A percentile compares a stretch with the other conserved stretches of the same genome.
These are phyloP conservation scores for Elymnias hypermnestra DNA, from an alignment of 1,140 invertebrate genomes.

Conservation along the genomic window DNA sequence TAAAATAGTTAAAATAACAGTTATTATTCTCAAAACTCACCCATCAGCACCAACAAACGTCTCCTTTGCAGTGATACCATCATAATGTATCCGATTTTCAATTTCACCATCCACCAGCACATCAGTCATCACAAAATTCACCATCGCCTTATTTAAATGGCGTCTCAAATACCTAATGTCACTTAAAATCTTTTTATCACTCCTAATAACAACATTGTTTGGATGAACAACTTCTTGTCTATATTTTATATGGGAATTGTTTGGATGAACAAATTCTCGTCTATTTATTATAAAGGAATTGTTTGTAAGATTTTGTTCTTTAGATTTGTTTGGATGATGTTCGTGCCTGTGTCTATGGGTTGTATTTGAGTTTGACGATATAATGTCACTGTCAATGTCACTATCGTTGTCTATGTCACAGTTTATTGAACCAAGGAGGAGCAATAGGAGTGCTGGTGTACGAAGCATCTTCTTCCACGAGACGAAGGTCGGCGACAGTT, in stretches of 20 bases:
- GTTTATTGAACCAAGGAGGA: conserved; percentile 49
- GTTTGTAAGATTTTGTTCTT: conserved; percentile 13
- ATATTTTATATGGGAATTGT: conserved; percentile 17
- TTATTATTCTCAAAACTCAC: conserved; percentile 45
- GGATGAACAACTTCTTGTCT: conserved; percentile 10
- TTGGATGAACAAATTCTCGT: conserved; percentile 12
- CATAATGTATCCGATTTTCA: conserved; percentile 78
- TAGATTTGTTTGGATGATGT: no score
- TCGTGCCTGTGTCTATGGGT: conserved; percentile 14
- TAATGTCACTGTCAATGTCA: conserved; percentile 22
- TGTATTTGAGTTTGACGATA: conserved; percentile 17
- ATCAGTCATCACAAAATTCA: conserved; percentile 78
- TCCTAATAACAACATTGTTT: conserved; percentile 16
- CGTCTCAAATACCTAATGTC: conserved; percentile 58
- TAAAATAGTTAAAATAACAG: no score
- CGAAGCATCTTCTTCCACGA: conserved; percentile 50
- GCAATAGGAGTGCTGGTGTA: conserved; percentile 44
- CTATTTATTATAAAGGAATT: conserved; percentile 16
- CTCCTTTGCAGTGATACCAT: conserved; percentile 80
- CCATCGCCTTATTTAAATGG: conserved; percentile 56
- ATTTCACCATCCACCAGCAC: conserved; percentile 79
- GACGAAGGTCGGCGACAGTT: conserved; percentile 43
- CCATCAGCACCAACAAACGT: conserved; percentile 74
- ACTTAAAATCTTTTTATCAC: conserved; percentile 33
- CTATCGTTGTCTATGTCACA: conserved; percentile 43